phyloP scores from a whole-genome alignment of 92 coral and sea anemone genomes.

The Zoanthus sociatus region DNA sequence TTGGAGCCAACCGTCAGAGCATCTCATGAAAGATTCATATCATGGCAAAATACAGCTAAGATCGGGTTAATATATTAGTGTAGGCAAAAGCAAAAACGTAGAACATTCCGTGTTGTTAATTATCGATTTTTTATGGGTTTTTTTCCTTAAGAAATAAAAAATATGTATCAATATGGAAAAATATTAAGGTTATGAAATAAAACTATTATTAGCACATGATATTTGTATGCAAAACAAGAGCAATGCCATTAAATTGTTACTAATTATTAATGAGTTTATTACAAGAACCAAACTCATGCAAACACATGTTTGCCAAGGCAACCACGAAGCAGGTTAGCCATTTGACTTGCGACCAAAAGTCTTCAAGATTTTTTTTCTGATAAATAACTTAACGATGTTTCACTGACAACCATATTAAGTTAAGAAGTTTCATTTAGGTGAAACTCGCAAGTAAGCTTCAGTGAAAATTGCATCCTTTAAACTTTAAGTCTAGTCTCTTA shows the following conservation, averaged over 20 bases:
- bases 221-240: constrained; percentile 36
- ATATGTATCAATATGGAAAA: not conserved
- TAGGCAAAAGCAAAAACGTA: too few relatives aligned
- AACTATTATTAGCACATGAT: not conserved
- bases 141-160: not conserved
- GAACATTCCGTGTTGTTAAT: not conserved
- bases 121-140: not conserved
- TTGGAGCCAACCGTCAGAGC: not conserved
- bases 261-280: constrained; percentile 35
- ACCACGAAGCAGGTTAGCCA: constrained; percentile 31
- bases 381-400: not conserved
- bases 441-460: not conserved
- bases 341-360: constrained; percentile 41
- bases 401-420: not conserved
- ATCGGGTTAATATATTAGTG: too few relatives aligned
- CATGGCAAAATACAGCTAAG: not conserved
- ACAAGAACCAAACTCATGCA: constrained; percentile 1
- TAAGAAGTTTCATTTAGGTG: not conserved
- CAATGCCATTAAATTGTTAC: constrained; percentile 22
- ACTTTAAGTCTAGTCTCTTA: not conserved
- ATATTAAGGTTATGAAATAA: not conserved
- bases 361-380: not conserved
- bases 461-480: not conserved
- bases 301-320: constrained; percentile 46
- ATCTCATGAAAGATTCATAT: constrained; percentile 16